These are phyloP conservation scores for Tragelaphus scriptus DNA, from an alignment of 2,113 vertebrate species.

Conservation along the genomic window DNA sequence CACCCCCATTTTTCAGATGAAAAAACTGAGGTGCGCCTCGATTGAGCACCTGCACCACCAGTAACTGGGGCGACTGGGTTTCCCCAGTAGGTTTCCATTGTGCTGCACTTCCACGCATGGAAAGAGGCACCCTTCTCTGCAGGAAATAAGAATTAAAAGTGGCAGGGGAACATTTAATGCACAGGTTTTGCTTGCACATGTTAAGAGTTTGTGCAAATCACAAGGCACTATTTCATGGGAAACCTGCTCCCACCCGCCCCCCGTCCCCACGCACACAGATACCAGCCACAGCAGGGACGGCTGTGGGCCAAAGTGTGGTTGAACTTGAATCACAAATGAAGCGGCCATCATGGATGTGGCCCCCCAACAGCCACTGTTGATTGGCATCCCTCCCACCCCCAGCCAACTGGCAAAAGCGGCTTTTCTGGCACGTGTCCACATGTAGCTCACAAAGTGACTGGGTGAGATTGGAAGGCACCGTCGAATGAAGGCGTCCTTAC, in stretches of 20 bases:
- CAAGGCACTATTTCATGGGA: neutral
- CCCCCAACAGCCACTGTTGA: neutral
- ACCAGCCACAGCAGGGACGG: neutral
- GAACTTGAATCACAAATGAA: neutral
- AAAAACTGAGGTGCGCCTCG: neutral
- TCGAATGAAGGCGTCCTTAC: accelerated
- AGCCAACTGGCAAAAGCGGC: neutral
- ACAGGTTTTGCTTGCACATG: neutral
- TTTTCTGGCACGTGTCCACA: neutral
- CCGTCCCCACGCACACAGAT: accelerated
- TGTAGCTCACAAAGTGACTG: accelerated
- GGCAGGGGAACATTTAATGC: accelerated
- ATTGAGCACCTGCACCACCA: accelerated
- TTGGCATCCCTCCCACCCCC: neutral
- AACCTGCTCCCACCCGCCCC: neutral
- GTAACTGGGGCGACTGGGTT: accelerated
- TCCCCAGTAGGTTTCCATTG: neutral
- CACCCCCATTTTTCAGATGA: neutral
- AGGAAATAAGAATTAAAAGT: too few relatives aligned
- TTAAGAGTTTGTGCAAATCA: neutral
- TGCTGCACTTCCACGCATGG: accelerated
- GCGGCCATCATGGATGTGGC: accelerated
- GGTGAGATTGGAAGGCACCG: neutral
- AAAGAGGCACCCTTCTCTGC: accelerated
- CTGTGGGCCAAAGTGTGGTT: neutral